Percentiles rank a stretch among this genome's conserved stretches.
These are phyloP conservation scores for Augochlora pura DNA, from an alignment of 1,140 invertebrate genomes.

Conservation along the genomic window DNA sequence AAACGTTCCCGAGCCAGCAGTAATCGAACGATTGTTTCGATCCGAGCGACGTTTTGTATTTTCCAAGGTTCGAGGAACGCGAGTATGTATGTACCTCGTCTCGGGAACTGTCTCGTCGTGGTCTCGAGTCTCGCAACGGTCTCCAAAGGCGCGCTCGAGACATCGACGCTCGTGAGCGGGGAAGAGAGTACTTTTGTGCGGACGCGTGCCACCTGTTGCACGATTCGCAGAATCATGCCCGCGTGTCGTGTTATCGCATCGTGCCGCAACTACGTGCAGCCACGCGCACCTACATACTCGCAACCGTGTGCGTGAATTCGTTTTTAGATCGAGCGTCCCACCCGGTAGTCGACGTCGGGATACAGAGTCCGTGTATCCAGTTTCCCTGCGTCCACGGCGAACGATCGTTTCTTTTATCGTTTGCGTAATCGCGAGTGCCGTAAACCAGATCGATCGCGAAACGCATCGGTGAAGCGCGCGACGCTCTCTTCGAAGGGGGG, in stretches of 20 bases:
- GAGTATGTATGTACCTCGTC: too few species aligned
- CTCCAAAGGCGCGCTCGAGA: too few species aligned
- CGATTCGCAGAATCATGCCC: too few species aligned
- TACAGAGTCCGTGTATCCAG: not conserved
- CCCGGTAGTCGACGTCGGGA: not conserved
- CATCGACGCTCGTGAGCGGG: too few species aligned
- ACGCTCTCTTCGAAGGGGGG: too few species aligned
- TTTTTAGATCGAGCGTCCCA: conserved; percentile 23
- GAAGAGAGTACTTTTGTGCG: too few species aligned
- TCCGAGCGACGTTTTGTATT: too few species aligned
- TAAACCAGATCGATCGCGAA: not conserved
- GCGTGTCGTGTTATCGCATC: conserved; percentile 1
- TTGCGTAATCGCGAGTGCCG: not conserved
- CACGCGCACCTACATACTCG: not conserved
- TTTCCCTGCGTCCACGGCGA: not conserved
- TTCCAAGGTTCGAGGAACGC: too few species aligned
- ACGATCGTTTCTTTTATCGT: not conserved
- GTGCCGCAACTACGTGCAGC: not conserved
- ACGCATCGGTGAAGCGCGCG: too few species aligned
- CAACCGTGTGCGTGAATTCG: conserved; percentile 48
- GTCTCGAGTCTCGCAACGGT: too few species aligned
- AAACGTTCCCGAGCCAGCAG: not conserved
- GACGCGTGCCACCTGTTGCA: conserved; percentile 43
- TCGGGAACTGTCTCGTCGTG: too few species aligned
- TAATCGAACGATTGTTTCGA: too few species aligned